Evolutionary conservation across 2,797 vertebrate genomes (phyloP).

Genomic region (Halcyon chelicuti): DNA sequence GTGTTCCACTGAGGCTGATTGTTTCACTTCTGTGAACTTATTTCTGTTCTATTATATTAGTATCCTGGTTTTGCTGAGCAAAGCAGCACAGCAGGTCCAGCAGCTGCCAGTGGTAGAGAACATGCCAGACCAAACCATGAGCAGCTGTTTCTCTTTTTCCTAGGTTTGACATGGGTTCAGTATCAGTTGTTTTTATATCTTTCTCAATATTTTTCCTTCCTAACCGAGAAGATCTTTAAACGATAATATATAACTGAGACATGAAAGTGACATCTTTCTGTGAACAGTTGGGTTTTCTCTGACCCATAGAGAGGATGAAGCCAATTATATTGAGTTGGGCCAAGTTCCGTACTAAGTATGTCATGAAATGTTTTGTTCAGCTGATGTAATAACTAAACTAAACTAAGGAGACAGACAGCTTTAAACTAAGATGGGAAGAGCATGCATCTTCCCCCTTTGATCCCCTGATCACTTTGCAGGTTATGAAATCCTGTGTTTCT

Average conservation of each 20-base stretch:
- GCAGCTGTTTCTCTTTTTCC: conserved; percentile 40
- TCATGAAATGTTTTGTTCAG: neutral
- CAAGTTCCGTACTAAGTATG: neutral
- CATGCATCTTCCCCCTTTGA: neutral
- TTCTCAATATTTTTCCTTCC: neutral
- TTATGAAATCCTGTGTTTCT: neutral
- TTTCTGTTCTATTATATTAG: conserved; percentile 20
- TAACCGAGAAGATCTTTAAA: neutral
- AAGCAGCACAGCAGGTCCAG: conserved; percentile 23
- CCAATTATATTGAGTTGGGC: neutral
- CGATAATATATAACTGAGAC: neutral
- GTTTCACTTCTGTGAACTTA: conserved; percentile 29
- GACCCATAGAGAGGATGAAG: neutral
- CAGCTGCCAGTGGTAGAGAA: conserved; percentile 20
- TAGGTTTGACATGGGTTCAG: neutral
- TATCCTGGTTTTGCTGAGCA: conserved; percentile 33
- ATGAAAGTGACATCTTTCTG: neutral
- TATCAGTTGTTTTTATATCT: neutral
- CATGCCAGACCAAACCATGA: conserved; percentile 29
- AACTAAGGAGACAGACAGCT: neutral
- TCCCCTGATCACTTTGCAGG: neutral
- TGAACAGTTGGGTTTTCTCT: neutral
- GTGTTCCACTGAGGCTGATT: neutral
- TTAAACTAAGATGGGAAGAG: neutral
- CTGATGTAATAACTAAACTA: neutral